Conservation (phyloP, 2,113 vertebrate genomes). For the Perccottus glenii region DNA sequence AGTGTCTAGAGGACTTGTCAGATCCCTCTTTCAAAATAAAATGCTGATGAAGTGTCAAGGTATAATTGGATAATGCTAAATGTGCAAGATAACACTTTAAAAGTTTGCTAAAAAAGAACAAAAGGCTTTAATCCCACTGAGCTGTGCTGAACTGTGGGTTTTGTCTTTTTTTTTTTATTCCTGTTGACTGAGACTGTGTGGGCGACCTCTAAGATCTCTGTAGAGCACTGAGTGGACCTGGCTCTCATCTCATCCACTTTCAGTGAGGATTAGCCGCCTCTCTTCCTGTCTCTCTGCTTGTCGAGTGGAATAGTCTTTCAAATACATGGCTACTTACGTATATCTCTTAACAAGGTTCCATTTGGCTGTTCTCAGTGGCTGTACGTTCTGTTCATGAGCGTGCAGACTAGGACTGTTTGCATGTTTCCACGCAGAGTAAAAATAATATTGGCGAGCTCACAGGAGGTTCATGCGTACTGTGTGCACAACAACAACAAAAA, state of each 20-base stretch:
- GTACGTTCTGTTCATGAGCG: constrained; percentile 9
- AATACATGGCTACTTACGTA: constrained; percentile 20
- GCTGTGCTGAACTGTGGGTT: too few species aligned
- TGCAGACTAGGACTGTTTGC: constrained; percentile 31
- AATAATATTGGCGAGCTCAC: constrained; percentile 23
- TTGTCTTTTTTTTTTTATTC: constrained; percentile 18
- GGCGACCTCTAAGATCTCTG: constrained; percentile 53
- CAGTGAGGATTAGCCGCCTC: constrained; percentile 52
- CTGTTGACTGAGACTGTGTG: constrained; percentile 51
- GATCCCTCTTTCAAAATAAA: too few species aligned
- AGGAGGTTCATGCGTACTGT: constrained; percentile 6
- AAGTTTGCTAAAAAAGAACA: constrained; percentile 14
- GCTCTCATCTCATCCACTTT: constrained; percentile 67
- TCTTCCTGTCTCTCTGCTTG: constrained; percentile 36
- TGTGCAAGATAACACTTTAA: neutral
- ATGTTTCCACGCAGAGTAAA: neutral
- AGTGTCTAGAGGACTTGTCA: too few species aligned
- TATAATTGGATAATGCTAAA: neutral
- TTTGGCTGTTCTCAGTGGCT: constrained; percentile 7
- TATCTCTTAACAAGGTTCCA: constrained; percentile 39
- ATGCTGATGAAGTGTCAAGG: neutral
- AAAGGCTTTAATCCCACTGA: constrained; percentile 11
- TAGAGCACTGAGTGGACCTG: constrained; percentile 54
- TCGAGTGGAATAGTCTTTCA: constrained; percentile 40
- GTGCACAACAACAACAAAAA: constrained; percentile 16